Evolutionary conservation across 2,888 invertebrate genomes (phyloP), one percentile per base, ranked within the genome.

Genomic region (Microdon myrmicae): DNA sequence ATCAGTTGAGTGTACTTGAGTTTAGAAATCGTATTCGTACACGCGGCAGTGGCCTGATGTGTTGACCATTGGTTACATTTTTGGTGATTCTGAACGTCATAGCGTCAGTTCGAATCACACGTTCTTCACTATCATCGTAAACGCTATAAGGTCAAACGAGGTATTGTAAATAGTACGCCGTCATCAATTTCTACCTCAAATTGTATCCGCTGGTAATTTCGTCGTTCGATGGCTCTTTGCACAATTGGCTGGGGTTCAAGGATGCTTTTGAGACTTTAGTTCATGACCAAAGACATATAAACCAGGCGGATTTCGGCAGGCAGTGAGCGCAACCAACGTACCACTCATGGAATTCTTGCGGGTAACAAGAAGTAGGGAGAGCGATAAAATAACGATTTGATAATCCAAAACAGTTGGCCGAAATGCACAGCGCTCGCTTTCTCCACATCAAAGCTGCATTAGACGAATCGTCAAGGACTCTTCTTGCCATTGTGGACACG

Each of bases 351-450:
- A 39, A 61, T 10, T 48, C 51, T 2, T 45, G 64, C 4, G 45
- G 51, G 1, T 58, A 53, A 28, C 13, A 47, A 3, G 53, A 56
- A 13, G 56, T 66, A 4, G 56, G 56, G 53, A 19, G 43, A 9
- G 51, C 51, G 5, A 19, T 51, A 7, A 56, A 43, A 22, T 34
- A 41, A 8, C 37, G 64, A 1, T 56, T 47, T n/a, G 53, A 53
- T 23, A 64, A 48, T 22, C 13, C 2, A n/a, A 45, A 28, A 25
- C 45, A 41, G 10, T 29, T 64, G 25, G 41, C 51, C n/a, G 51
- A 66, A 26, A 53, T 56, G 6, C 66, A 59, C n/a, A 49, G 58
- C 5, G 35, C 49, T 1, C 37, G 51, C 3, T 67, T 67, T 14
- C 25, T 67, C 16, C 55, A 55, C 25, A 25, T 67, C 2, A 34